These are phyloP conservation scores for Eurystomus glaucurus DNA, from an alignment of 2,797 vertebrate genomes.

Conservation along the genomic window DNA sequence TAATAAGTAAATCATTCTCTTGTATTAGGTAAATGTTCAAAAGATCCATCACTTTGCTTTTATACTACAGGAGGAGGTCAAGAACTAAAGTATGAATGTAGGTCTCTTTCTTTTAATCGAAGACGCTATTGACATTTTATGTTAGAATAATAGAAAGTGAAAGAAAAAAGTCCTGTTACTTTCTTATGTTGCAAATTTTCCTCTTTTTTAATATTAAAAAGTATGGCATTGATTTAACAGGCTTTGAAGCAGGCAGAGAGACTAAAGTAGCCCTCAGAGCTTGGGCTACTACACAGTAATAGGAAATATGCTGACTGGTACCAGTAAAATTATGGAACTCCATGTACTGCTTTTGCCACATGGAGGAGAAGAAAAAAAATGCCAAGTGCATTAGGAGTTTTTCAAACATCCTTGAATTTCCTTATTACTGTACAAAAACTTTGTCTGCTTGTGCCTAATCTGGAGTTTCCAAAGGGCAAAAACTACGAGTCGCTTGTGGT, in stretches of 20 bases:
- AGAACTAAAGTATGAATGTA: background rate
- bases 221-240: accelerated
- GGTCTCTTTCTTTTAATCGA: accelerated
- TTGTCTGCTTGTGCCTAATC: background rate
- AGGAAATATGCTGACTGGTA: accelerated
- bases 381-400: background rate
- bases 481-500: accelerated
- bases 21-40: accelerated
- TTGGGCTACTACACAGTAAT: accelerated
- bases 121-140: accelerated
- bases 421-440: accelerated
- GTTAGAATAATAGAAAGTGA: accelerated
- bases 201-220: background rate
- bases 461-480: background rate
- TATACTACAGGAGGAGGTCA: background rate
- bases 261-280: background rate
- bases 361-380: background rate
- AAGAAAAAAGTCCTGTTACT: background rate
- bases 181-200: too few relatives aligned
- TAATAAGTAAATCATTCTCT: accelerated
- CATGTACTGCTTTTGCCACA: accelerated
- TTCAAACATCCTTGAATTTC: background rate
- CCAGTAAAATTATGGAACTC: accelerated
- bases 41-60: accelerated
- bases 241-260: background rate